These are phyloP conservation scores for Gallirallus australis DNA, from an alignment of 2,797 vertebrate species.

Conservation along the genomic window DNA sequence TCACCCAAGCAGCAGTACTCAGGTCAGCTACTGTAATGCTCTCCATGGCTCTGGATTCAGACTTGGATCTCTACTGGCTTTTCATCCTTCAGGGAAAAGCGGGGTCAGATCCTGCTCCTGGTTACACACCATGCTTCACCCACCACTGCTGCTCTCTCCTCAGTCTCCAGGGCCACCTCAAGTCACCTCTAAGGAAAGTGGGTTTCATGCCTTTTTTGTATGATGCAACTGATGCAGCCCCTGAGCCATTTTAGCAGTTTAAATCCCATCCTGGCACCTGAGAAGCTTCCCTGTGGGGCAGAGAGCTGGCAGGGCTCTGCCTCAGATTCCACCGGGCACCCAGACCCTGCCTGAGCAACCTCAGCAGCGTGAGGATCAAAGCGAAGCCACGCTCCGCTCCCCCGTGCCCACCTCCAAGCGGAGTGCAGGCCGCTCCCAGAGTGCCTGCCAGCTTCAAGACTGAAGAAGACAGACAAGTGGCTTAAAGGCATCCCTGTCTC, in stretches of 20 bases:
- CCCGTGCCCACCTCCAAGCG: rapidly evolving
- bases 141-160: not conserved
- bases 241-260: rapidly evolving
- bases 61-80: not conserved
- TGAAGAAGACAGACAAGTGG: not conserved
- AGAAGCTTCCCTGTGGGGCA: not conserved
- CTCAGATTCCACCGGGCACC: not conserved
- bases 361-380: rapidly evolving
- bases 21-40: rapidly evolving
- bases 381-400: rapidly evolving
- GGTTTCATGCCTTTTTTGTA: not conserved
- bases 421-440: not conserved
- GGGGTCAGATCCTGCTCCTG: not conserved
- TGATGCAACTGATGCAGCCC: rapidly evolving
- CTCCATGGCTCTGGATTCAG: not conserved
- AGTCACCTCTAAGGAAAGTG: rapidly evolving
- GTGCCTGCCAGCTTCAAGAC: rapidly evolving
- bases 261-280: not conserved
- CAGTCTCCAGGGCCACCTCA: rapidly evolving
- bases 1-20: not conserved
- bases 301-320: not conserved
- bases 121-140: not conserved
- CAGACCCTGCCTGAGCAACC: rapidly evolving
- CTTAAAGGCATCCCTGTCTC: not conserved
- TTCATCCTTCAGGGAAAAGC: rapidly evolving